phyloP scores from a whole-genome alignment of 2,113 vertebrate genomes.

The Emydocephalus ijimae region DNA sequence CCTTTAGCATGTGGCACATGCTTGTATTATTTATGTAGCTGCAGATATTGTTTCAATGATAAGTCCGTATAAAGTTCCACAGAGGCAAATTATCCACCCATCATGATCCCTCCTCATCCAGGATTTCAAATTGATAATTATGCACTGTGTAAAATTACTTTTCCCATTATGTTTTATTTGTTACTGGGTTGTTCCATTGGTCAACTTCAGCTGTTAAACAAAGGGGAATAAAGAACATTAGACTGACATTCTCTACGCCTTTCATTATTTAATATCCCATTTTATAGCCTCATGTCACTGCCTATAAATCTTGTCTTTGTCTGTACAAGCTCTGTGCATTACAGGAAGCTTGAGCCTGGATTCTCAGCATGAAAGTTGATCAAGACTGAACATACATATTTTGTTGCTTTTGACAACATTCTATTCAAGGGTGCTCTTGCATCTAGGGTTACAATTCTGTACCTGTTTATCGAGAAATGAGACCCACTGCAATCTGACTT shows the following conservation, averaged over 20 bases:
- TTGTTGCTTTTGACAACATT: background rate
- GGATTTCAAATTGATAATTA: conserved; percentile 32
- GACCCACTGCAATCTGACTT: background rate
- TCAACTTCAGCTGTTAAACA: background rate
- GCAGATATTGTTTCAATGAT: conserved; percentile 19
- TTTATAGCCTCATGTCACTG: background rate
- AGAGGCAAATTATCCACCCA: conserved; percentile 1
- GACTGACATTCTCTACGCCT: conserved; percentile 3
- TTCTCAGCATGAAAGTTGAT: background rate
- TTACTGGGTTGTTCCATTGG: conserved; percentile 13
- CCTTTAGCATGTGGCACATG: conserved; percentile 17
- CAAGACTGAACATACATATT: background rate
- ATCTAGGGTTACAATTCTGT: background rate
- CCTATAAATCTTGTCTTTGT: background rate
- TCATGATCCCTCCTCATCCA: background rate
- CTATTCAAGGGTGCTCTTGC: background rate
- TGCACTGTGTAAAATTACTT: conserved; percentile 17
- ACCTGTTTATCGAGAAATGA: background rate
- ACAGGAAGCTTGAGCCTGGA: background rate
- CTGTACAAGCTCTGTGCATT: background rate
- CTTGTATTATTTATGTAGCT: conserved; percentile 25
- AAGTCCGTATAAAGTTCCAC: conserved; percentile 8
- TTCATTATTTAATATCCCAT: background rate
- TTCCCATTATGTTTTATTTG: conserved; percentile 1
- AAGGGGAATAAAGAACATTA: conserved; percentile 10